Percentiles rank a stretch among this genome's conserved stretches.
Conservation (phyloP, 2,797 vertebrate genomes). For the Australoheros facetus region DNA sequence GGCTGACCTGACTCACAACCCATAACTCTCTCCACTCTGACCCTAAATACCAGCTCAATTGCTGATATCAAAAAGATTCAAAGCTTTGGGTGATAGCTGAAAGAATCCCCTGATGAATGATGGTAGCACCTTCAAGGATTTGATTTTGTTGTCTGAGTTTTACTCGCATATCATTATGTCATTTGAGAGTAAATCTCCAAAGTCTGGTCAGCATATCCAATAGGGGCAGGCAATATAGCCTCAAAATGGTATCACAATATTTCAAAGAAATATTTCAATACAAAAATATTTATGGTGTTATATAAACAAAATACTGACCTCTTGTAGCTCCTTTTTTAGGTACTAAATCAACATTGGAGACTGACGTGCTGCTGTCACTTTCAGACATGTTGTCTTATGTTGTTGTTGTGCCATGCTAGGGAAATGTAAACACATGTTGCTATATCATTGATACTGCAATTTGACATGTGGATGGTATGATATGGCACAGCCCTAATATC, state of each 20-base stretch:
- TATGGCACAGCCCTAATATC: no score
- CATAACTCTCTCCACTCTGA: slow-evolving; percentile 42
- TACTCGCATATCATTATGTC: slow-evolving; percentile 17
- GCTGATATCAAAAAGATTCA: slow-evolving; percentile 39
- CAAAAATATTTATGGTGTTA: accelerated
- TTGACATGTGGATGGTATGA: no score
- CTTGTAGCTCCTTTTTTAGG: no score
- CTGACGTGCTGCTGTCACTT: background rate
- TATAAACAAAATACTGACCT: background rate
- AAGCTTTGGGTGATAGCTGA: slow-evolving; percentile 23
- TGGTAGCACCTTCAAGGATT: slow-evolving; percentile 14
- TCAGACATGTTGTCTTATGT: background rate
- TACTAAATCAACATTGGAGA: no score
- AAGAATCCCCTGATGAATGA: slow-evolving; percentile 18
- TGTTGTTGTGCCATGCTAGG: background rate
- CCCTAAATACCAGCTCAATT: slow-evolving; percentile 40
- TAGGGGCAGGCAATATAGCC: background rate
- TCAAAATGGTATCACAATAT: background rate
- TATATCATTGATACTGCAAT: background rate
- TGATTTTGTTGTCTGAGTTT: slow-evolving; percentile 38
- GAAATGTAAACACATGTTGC: background rate
- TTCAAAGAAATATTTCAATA: background rate
- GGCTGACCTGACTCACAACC: slow-evolving; percentile 66
- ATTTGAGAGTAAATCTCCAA: slow-evolving; percentile 31
- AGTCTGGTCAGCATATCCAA: slow-evolving; percentile 9